Base-by-base conservation (phyloP, 2,113 vertebrate genomes). In the Oceanites oceanicus region DNA sequence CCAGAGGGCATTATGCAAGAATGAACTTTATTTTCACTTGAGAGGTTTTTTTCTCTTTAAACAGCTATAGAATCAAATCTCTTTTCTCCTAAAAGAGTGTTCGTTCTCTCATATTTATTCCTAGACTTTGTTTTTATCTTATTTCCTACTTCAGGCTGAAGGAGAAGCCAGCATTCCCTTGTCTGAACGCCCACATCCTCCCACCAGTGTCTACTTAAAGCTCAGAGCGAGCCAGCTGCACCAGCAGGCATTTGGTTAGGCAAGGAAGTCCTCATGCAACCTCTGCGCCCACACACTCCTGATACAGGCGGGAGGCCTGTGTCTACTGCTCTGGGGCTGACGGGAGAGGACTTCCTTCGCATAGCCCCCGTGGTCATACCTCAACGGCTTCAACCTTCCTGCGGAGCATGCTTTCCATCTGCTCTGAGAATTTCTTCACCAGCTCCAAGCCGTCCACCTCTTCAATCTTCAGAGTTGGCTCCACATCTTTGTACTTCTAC, bases 341-440 rank as follows among this genome's bases (percentile, higher is more conserved):
- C 20, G 42, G 74, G 15, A 66, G 70, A 72, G 21, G 10, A 27
- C 38, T 49, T 36, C 53, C 62, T 30, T 21, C 85, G 62, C 27
- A 32, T 4, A 53, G 59, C 13, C 42, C 34, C 56, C 1, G 0
- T 11, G 47, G 67, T 38, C 74, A 29, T 95, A 99, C 99, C 99
- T 99, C 98, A 12, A 99, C 98, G 2, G 99, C 99, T 95, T 99
- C 99, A 26, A 99, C 99, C 95, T 99, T 99, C 93, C 99, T 98
- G 79, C 98, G 98, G 16, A 99, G 98, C 99, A 99, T 99, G 90
- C 96, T 98, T 96, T 99, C 99, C 99, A 99, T 99, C 97, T 99
- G 99, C 86, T 99, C 98, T 0, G 99, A 99, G 97, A 99, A 99
- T 94, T 98, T 99, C 96, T 97, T 99, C 87, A 99, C 99, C 92